Conservation (phyloP, 2,888 invertebrate genomes). For the Anoncus sp. region DNA sequence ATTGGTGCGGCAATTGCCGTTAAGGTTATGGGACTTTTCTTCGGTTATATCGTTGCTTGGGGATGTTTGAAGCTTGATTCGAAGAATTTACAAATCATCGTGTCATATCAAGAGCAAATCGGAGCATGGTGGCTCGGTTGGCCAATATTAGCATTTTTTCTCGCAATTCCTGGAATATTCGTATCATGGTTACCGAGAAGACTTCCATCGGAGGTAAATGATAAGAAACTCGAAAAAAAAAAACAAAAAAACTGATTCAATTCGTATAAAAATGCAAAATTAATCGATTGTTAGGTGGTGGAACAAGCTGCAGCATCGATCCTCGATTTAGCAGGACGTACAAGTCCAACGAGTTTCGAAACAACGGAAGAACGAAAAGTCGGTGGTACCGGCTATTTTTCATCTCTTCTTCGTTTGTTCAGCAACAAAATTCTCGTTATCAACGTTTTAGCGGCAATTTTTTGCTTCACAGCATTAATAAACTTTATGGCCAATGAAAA, state of each 20-base stretch:
- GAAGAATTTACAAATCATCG: slow-evolving; percentile 71
- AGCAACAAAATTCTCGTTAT: slow-evolving; percentile 85
- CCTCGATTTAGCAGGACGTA: slow-evolving; percentile 80
- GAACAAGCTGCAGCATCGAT: slow-evolving; percentile 86
- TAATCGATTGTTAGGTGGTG: slow-evolving; percentile 80
- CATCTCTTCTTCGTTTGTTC: slow-evolving; percentile 84
- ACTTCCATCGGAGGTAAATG: slow-evolving; percentile 82
- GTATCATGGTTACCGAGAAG: slow-evolving; percentile 85
- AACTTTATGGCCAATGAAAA: slow-evolving; percentile 86
- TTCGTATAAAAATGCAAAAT: neutral
- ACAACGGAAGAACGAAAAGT: slow-evolving; percentile 60
- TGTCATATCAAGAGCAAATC: slow-evolving; percentile 77
- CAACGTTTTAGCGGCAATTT: slow-evolving; percentile 84
- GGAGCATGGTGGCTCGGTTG: slow-evolving; percentile 84
- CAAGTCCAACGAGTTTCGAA: slow-evolving; percentile 52
- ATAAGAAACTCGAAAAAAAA: neutral
- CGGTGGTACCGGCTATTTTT: slow-evolving; percentile 81
- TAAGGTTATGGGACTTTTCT: slow-evolving; percentile 74
- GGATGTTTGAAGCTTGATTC: slow-evolving; percentile 77
- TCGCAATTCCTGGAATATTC: slow-evolving; percentile 84
- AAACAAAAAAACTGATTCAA: slow-evolving; percentile 5
- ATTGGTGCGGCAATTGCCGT: slow-evolving; percentile 74
- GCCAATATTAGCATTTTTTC: slow-evolving; percentile 83
- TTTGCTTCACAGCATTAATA: slow-evolving; percentile 84
- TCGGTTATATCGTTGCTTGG: slow-evolving; percentile 79